Base-by-base conservation (phyloP, 35 echinoderm and acorn worm species). In the Strongylocentrotus purpuratus region DNA sequence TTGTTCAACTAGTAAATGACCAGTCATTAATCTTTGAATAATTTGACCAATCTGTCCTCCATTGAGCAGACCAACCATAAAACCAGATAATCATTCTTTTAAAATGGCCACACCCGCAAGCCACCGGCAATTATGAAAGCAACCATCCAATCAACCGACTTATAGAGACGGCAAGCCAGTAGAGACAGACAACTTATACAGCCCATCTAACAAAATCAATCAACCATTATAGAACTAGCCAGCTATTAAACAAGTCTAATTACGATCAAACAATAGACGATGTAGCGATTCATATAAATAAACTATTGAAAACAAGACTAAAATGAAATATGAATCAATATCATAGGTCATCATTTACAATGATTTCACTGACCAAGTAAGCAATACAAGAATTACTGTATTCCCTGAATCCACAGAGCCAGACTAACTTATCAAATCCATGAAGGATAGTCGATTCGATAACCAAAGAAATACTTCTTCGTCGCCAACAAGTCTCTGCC, bases 11-110 rank as follows among this genome's bases (percentile, higher is more conserved):
- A 7, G 6, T 28, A n/a, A 70, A 78, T 78, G 65, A 78, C 65
- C 65, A 78, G 65, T 78, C 20, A 78, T 78, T 31, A 78, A 78
- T 78, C 65, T 78, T 28, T 78, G 20, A n/a, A 78, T 78, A 78
- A 78, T 78, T 78, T 78, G 65, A 78, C 65, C 65, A 78, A 78
- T 78, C 65, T 78, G 65, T 78, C 28, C 65, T 78, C 20, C n/a
- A 28, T 78, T 78, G 28, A 78, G n/a, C 28, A 78, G 20, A 78
- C 65, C 4, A 78, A n/a, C 28, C 65, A n/a, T n/a, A 28, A 78
- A 78, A n/a, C 65, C 65, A 78, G n/a, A 25, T 78, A 78, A 78
- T 78, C 20, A n/a, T 78, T 78, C 65, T 78, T 78, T 78, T 78
- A 78, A 78, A 78, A 22, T 78, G 20, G 65, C 22, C 65, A 28